A percentile compares a stretch with the other conserved stretches of the same genome.
These are phyloP conservation scores for Gadus macrocephalus DNA, from an alignment of 2,113 vertebrate genomes.

Conservation along the genomic window DNA sequence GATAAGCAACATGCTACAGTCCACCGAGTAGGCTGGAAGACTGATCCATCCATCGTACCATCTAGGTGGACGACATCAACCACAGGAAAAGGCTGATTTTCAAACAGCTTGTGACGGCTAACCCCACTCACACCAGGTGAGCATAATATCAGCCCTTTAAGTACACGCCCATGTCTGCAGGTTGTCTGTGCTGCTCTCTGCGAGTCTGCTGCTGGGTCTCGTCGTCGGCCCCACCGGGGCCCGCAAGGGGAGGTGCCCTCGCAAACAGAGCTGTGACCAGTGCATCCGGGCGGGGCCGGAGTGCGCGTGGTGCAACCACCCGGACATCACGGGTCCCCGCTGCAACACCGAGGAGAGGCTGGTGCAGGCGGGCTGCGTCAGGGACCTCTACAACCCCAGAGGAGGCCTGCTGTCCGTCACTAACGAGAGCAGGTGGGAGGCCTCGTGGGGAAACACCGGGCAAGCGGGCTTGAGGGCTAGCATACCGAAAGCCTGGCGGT, in stretches of 20 bases:
- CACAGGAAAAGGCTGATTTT: too few species aligned
- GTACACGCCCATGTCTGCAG: slow-evolving; percentile 11
- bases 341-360: slow-evolving; percentile 32
- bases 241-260: slow-evolving; percentile 14
- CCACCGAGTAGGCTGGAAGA: too few species aligned
- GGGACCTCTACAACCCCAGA: slow-evolving; percentile 34
- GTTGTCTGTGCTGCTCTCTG: slow-evolving; percentile 34
- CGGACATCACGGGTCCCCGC: background rate
- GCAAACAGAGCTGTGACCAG: slow-evolving; percentile 32
- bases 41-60: too few species aligned
- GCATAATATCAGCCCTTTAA: too few species aligned
- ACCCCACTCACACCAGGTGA: too few species aligned
- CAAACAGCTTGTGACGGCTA: too few species aligned
- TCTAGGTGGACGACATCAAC: too few species aligned
- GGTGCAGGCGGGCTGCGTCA: slow-evolving; percentile 23
- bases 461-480: too few species aligned
- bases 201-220: slow-evolving; percentile 36
- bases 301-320: slow-evolving; percentile 49
- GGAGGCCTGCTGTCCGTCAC: slow-evolving; percentile 14
- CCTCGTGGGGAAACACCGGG: too few species aligned
- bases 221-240: slow-evolving; percentile 9
- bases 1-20: too few species aligned
- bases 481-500: too few species aligned
- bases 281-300: slow-evolving; percentile 41
- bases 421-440: slow-evolving; percentile 37